Percentiles rank a stretch among this genome's conserved stretches.
Conservation (phyloP, 2,888 invertebrate genomes). For the Ophion slaviceki region DNA sequence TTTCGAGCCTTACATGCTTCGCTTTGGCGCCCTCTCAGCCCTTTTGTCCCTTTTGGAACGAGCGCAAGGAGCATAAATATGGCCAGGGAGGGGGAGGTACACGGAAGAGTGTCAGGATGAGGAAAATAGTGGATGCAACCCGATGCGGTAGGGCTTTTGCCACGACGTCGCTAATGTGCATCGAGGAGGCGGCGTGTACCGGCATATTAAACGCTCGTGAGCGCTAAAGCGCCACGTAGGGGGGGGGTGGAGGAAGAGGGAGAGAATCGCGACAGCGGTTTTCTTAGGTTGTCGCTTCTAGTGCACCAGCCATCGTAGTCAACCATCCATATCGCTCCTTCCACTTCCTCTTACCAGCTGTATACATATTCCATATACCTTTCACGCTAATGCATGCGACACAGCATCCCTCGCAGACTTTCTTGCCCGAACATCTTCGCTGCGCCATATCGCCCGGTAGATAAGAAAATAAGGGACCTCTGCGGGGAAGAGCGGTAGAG, state of each 20-base stretch:
- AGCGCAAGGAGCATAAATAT: constrained; percentile 27
- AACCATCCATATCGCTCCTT: constrained; percentile 56
- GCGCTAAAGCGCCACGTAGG: constrained; percentile 58
- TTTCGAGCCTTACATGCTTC: background rate
- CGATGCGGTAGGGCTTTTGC: constrained; percentile 49
- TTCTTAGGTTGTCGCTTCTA: constrained; percentile 52
- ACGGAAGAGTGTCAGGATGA: constrained; percentile 11
- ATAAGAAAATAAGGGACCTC: constrained; percentile 57
- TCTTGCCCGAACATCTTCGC: constrained; percentile 49
- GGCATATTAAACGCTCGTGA: constrained; percentile 78
- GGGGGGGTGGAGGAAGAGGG: constrained; percentile 23
- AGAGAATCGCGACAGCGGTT: constrained; percentile 51
- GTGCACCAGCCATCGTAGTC: constrained; percentile 37
- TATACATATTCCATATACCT: constrained; percentile 49
- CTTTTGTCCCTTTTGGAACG: constrained; percentile 36
- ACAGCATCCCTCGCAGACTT: constrained; percentile 45
- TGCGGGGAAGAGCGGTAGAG: background rate
- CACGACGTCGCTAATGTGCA: constrained; percentile 76
- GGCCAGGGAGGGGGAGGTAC: background rate
- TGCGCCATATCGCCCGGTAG: constrained; percentile 46
- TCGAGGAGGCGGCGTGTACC: constrained; percentile 78
- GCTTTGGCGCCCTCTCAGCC: background rate
- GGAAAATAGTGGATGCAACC: constrained; percentile 42
- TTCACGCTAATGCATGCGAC: constrained; percentile 63
- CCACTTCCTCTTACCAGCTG: constrained; percentile 56